Conservation (phyloP, 2,113 vertebrate species). For the Aptenodytes patagonicus region DNA sequence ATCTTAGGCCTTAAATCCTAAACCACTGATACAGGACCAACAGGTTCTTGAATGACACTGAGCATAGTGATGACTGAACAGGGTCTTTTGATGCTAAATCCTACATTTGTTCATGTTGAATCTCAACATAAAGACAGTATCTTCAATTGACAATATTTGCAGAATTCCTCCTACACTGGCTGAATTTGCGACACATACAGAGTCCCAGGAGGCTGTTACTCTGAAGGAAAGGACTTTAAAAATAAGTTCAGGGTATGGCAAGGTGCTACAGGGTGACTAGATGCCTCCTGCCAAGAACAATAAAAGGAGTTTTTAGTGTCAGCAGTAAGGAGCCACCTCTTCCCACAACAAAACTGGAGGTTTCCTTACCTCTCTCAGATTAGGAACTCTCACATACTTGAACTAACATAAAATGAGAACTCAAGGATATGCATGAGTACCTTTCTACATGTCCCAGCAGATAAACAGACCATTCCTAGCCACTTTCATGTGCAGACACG, state of each 20-base stretch:
- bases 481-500: fast-evolving
- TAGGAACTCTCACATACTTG: background rate
- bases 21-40: background rate
- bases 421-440: background rate
- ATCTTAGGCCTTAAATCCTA: background rate
- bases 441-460: background rate
- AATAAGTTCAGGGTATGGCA: background rate
- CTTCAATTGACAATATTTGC: background rate
- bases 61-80: background rate
- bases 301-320: background rate
- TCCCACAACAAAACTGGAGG: background rate
- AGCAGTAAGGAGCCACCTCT: background rate
- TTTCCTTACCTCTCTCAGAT: background rate
- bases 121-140: background rate
- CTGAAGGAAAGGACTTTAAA: background rate
- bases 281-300: background rate
- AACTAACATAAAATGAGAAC: background rate
- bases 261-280: background rate
- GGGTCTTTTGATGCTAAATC: background rate
- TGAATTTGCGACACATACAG: background rate
- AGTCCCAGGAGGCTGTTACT: background rate
- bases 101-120: background rate
- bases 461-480: background rate
- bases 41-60: background rate
- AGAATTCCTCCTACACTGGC: background rate